Base-by-base conservation (phyloP, 2,797 vertebrate species). In the Nannoperca australis region DNA sequence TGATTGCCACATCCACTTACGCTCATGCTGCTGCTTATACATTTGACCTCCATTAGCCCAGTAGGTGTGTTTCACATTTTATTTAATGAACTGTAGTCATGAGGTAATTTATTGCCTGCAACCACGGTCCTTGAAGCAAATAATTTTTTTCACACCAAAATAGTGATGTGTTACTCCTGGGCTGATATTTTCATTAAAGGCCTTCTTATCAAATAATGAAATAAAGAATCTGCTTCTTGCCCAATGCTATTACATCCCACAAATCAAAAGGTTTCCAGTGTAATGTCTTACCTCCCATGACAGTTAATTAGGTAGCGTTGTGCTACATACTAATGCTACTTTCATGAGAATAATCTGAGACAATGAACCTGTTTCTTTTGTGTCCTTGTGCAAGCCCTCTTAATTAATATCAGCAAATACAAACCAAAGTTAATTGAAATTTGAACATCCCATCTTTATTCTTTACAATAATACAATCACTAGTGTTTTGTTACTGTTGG, bases 181-280 rank as follows among this genome's bases (percentile, higher is more conserved):
- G 95, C 93, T 93, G 93, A 95, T 95, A 94, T 95, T 95, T 95
- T 94, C 93, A 96, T 96, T 95, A 95, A 93, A 91, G 91, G 87
- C 75, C 90, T 79, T 82, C 93, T 95, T 95, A 95, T 95, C 95
- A 96, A 95, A 95, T 95, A 95, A 95, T 95, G 94, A 94, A 95
- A 95, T 93, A 88, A 93, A 93, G 85, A 93, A 94, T 95, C 91
- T 90, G 81, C 81, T 93, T 88, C 90, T 92, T 83, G 90, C 91
- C 92, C 93, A 87, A 79, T 89, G 91, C 90, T 87, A 93, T 93
- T 94, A 94, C 94, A 89, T 87, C 90, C 89, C 89, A 88, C 89
- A 90, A 93, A 92, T 95, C 91, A 94, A 94, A 94, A 93, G 90
- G 88, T 93, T 93, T 78, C 83, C 71, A 64, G 81, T 88, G 89